Evolutionary conservation across 2,888 invertebrate species (phyloP).

Genomic region (Chelonus formosanus): DNA sequence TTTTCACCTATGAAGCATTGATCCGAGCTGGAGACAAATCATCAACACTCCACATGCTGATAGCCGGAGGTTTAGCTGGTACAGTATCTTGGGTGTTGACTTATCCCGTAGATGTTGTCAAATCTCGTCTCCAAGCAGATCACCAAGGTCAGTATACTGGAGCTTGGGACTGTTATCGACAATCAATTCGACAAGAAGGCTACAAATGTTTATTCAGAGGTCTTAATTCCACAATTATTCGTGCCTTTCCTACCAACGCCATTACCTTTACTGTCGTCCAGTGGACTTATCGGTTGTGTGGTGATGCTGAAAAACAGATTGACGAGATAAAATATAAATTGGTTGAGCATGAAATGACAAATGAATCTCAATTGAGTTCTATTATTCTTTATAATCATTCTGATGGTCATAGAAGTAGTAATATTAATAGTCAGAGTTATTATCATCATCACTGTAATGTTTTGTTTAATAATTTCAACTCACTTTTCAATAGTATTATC

Average conservation of each 20-base stretch:
- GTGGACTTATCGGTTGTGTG: constrained; percentile 74
- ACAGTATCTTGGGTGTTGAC: constrained; percentile 84
- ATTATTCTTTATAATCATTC: no score
- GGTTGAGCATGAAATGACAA: not conserved
- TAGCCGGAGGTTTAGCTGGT: constrained; percentile 88
- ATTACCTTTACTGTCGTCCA: constrained; percentile 89
- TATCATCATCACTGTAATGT: not conserved
- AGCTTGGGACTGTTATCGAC: constrained; percentile 77
- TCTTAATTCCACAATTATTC: constrained; percentile 78
- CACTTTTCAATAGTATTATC: not conserved
- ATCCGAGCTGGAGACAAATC: constrained; percentile 64
- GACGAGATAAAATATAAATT: not conserved
- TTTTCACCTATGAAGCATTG: constrained; percentile 82
- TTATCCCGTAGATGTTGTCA: constrained; percentile 91
- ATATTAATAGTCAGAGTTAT: not conserved
- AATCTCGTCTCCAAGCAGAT: constrained; percentile 86
- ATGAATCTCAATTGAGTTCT: not conserved
- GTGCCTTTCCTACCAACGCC: constrained; percentile 94
- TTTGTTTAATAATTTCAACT: not conserved
- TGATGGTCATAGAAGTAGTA: not conserved
- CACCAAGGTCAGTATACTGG: constrained; percentile 71
- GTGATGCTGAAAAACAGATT: constrained; percentile 36
- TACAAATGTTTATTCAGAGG: constrained; percentile 78
- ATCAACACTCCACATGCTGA: constrained; percentile 73
- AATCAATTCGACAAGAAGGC: constrained; percentile 78